These are phyloP conservation scores for Ormyrus pomaceus DNA, from an alignment of 2,888 invertebrate genomes.

Conservation along the genomic window DNA sequence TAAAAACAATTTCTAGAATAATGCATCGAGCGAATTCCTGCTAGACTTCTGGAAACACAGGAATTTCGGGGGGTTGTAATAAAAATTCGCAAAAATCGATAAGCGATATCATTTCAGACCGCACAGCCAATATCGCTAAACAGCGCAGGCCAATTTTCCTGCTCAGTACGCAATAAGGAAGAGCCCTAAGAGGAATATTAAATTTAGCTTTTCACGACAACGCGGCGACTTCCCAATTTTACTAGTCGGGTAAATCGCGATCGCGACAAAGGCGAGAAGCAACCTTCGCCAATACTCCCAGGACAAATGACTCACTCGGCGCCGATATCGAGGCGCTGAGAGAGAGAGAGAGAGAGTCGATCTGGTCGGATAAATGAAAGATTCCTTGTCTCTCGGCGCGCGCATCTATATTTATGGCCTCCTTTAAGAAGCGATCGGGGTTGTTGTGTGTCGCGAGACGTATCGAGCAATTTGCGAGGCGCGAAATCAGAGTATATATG, in stretches of 20 bases:
- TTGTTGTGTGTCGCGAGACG: neutral
- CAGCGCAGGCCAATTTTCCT: neutral
- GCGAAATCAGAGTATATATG: neutral
- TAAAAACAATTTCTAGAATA: too few relatives aligned
- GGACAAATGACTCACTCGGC: conserved; percentile 13
- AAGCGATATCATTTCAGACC: neutral
- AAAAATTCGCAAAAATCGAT: neutral
- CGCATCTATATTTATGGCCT: neutral
- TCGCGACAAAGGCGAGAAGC: too few relatives aligned
- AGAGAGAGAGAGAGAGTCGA: neutral
- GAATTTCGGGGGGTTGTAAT: too few relatives aligned
- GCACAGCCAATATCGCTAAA: neutral
- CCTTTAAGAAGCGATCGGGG: neutral
- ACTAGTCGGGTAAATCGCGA: too few relatives aligned
- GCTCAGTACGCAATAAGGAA: too few relatives aligned
- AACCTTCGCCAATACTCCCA: neutral
- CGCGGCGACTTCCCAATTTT: too few relatives aligned
- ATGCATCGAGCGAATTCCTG: too few relatives aligned
- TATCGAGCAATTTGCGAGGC: neutral
- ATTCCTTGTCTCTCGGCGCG: neutral
- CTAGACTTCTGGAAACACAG: too few relatives aligned
- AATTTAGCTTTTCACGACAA: too few relatives aligned
- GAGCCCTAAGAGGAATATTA: too few relatives aligned
- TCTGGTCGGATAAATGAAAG: conserved; percentile 18
- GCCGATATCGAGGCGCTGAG: conserved; percentile 1